Conservation (phyloP, 2,113 vertebrate species). For the Oreotrochilus melanogaster region DNA sequence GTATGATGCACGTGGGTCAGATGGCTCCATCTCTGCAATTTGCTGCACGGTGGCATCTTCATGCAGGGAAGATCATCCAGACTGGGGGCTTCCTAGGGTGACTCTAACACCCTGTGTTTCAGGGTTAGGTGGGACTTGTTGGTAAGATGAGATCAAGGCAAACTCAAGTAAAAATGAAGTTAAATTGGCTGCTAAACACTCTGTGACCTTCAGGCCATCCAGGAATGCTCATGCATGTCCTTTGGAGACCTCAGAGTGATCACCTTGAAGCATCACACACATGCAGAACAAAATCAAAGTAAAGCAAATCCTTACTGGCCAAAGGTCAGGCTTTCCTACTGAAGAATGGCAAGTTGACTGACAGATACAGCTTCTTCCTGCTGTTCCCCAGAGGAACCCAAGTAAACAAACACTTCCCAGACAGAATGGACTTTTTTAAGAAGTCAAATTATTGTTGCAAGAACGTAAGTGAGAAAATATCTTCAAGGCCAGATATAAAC, state of each 20-base stretch:
- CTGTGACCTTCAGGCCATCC: not conserved
- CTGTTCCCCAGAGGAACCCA: not conserved
- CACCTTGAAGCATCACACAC: not conserved
- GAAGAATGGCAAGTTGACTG: not conserved
- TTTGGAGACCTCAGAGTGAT: not conserved
- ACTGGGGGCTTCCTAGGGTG: not conserved
- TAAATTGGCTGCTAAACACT: not conserved
- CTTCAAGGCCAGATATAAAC: not conserved
- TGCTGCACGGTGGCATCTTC: not conserved
- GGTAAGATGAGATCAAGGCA: not conserved
- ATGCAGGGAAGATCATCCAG: accelerated
- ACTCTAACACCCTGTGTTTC: not conserved
- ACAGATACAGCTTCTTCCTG: not conserved
- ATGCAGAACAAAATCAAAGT: not conserved
- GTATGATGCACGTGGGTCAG: not conserved
- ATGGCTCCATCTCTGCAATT: not conserved
- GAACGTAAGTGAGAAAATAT: not conserved
- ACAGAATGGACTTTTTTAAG: not conserved
- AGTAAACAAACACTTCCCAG: not conserved
- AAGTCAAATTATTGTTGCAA: not conserved
- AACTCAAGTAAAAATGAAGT: conserved; percentile 25
- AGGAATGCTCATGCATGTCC: not conserved
- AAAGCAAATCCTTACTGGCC: not conserved
- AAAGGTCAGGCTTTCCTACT: not conserved
- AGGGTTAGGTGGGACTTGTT: not conserved